Conservation (phyloP, 1,140 invertebrate species). For the Pectinophora gossypiella region DNA sequence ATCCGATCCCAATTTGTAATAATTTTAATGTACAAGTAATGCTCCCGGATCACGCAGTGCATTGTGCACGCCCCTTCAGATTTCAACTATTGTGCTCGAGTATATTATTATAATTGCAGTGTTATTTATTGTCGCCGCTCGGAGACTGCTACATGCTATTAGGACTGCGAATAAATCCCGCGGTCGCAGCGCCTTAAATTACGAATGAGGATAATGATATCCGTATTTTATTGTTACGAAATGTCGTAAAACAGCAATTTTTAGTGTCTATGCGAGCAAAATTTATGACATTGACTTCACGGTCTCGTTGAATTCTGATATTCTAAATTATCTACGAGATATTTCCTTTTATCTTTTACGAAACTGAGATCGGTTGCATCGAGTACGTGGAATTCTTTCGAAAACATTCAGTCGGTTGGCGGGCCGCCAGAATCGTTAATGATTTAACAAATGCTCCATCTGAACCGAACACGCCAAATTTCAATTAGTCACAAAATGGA, state of each 20-base stretch:
- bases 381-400: neutral
- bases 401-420: neutral
- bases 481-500: conserved; percentile 16
- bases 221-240: neutral
- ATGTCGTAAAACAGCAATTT: neutral
- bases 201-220: neutral
- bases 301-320: neutral
- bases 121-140: conserved; percentile 46
- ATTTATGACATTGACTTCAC: neutral
- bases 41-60: conserved; percentile 32
- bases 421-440: neutral
- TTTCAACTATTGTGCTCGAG: conserved; percentile 34
- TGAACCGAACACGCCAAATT: neutral
- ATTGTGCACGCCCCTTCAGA: conserved; percentile 22
- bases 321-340: neutral
- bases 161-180: neutral
- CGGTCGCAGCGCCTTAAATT: neutral
- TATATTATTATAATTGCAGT: conserved; percentile 42
- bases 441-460: neutral
- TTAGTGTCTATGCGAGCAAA: neutral
- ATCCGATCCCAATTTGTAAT: conserved; percentile 65
- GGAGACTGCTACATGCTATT: conserved; percentile 20
- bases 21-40: conserved; percentile 59
- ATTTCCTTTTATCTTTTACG: neutral
- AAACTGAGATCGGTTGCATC: neutral